phyloP scores from a whole-genome alignment of 2,797 vertebrate genomes.

The Onychomys torridus region DNA sequence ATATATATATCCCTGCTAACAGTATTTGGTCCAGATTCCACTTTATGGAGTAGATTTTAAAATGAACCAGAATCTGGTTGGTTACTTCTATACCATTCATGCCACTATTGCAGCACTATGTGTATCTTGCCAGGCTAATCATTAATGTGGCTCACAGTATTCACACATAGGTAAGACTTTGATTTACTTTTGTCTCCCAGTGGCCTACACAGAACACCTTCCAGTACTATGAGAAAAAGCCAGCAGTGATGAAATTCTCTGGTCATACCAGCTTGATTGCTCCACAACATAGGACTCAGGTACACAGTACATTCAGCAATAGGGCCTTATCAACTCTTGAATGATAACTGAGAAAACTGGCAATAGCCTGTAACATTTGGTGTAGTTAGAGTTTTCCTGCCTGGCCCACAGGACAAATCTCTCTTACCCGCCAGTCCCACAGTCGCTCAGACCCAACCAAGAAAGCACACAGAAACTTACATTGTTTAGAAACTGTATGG shows the following conservation, averaged over 20 bases:
- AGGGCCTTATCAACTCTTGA: neutral
- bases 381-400: too few relatives aligned
- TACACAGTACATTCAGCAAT: neutral
- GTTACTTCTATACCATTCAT: neutral
- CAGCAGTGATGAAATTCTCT: too few relatives aligned
- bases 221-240: neutral
- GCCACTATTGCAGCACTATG: neutral
- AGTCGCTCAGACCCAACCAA: too few relatives aligned
- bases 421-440: too few relatives aligned
- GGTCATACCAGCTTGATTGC: neutral
- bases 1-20: too few relatives aligned
- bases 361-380: neutral
- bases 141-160: too few relatives aligned
- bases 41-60: neutral
- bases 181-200: too few relatives aligned
- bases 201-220: neutral
- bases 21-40: neutral
- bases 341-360: neutral
- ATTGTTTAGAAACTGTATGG: too few relatives aligned
- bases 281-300: neutral
- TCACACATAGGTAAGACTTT: too few relatives aligned
- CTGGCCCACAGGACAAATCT: too few relatives aligned
- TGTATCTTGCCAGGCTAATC: neutral
- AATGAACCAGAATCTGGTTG: neutral
- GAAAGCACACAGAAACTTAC: too few relatives aligned